phyloP scores from a whole-genome alignment of 2,797 vertebrate genomes.

The Lepus townsendii region DNA sequence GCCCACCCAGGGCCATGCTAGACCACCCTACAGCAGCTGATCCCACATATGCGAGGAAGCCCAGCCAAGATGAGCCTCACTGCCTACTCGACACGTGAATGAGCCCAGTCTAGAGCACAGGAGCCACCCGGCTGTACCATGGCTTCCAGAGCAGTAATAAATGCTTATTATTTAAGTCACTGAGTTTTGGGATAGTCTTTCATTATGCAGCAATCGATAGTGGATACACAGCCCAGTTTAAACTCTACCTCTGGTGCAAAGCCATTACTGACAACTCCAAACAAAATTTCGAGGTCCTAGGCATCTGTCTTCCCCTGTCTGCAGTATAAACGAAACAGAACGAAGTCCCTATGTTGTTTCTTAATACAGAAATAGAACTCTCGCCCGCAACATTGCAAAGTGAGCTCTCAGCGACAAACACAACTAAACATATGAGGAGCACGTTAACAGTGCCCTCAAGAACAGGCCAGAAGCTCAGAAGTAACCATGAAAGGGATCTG shows the following conservation, averaged over 20 bases:
- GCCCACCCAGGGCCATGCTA: neutral
- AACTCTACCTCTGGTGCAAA: neutral
- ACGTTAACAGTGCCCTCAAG: neutral
- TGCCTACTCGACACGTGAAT: neutral
- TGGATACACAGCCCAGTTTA: neutral
- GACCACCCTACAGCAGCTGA: neutral
- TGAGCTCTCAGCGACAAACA: neutral
- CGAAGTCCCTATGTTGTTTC: neutral
- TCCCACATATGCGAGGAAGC: neutral
- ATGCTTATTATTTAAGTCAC: neutral
- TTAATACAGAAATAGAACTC: neutral
- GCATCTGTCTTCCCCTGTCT: neutral
- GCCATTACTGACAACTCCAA: neutral
- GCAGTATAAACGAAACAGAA: constrained; percentile 28
- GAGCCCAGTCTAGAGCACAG: neutral
- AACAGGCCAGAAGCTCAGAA: neutral
- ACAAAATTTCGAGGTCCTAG: neutral
- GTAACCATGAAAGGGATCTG: neutral
- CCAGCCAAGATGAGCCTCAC: neutral
- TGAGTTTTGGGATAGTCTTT: neutral
- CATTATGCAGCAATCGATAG: constrained; percentile 17
- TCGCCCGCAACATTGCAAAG: neutral
- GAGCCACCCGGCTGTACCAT: neutral
- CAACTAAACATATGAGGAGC: neutral
- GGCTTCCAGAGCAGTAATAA: neutral